Evolutionary conservation across 2,888 invertebrate species (phyloP).

Genomic region (Drosophila barbarae): DNA sequence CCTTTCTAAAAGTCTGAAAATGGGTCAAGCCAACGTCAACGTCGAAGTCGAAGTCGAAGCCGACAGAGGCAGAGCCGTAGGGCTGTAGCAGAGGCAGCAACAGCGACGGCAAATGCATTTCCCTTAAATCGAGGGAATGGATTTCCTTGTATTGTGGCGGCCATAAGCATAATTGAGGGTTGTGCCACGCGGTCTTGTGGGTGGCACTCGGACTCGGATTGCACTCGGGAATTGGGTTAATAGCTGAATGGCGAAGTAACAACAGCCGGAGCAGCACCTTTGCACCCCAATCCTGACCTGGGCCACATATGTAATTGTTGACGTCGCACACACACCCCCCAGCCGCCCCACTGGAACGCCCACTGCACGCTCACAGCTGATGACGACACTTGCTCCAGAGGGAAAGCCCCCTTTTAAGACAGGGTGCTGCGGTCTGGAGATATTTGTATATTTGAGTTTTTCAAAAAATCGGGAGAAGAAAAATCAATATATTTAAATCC

Average conservation of each 20-base stretch:
- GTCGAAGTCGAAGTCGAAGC: neutral
- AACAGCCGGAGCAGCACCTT: conserved; percentile 25
- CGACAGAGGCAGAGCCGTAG: neutral
- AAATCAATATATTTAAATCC: too few relatives aligned
- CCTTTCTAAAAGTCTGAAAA: conserved; percentile 27
- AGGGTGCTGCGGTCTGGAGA: conserved; percentile 12
- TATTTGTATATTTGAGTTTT: too few relatives aligned
- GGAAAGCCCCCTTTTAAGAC: conserved; percentile 8
- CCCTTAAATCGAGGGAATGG: conserved; percentile 25
- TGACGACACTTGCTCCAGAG: conserved; percentile 20
- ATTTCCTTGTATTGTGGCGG: conserved; percentile 30
- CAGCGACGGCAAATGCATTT: conserved; percentile 43
- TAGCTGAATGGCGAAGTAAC: conserved; percentile 32
- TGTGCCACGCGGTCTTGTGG: conserved; percentile 32
- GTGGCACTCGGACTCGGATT: conserved; percentile 11
- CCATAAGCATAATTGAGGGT: conserved; percentile 60
- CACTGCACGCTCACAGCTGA: conserved; percentile 1
- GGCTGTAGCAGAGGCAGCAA: neutral
- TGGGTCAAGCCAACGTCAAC: conserved; percentile 51
- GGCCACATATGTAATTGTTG: conserved; percentile 34
- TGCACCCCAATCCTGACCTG: conserved; percentile 41
- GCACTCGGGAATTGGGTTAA: conserved; percentile 61
- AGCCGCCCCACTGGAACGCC: conserved; percentile 1
- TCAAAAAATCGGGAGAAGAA: too few relatives aligned
- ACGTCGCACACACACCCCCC: conserved; percentile 5